phyloP scores from a whole-genome alignment of 2,888 invertebrate species.

The Epinotia nisella region DNA sequence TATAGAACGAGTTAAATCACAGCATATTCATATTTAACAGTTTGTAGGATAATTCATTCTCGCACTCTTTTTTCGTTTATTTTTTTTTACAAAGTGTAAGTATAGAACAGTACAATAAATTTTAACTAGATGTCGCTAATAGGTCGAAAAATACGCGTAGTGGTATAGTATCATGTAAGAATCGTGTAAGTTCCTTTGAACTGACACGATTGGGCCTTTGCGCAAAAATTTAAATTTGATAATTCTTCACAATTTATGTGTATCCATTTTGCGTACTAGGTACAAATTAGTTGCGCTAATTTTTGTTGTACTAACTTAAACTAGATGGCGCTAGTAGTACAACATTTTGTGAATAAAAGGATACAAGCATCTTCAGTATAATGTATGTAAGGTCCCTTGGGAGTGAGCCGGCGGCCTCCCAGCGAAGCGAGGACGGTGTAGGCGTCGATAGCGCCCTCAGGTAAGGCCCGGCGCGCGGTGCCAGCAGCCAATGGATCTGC shows the following conservation, averaged over 20 bases:
- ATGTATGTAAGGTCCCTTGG: constrained; percentile 89
- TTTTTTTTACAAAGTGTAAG: background rate
- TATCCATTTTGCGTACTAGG: too few species aligned
- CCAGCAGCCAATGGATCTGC: constrained; percentile 94
- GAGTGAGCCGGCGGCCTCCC: constrained; percentile 92
- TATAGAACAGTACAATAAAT: background rate
- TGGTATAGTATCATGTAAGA: background rate
- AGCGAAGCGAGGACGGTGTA: constrained; percentile 96
- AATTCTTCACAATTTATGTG: background rate
- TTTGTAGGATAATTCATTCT: too few species aligned
- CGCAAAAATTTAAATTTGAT: too few species aligned
- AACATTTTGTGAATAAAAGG: constrained; percentile 75
- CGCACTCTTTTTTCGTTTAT: too few species aligned
- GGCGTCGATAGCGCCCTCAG: constrained; percentile 90
- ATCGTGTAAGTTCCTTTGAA: background rate
- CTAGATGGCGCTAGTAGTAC: constrained; percentile 28
- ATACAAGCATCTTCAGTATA: constrained; percentile 99
- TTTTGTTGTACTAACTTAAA: background rate
- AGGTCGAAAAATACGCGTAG: too few species aligned
- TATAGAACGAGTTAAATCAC: background rate
- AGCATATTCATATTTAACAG: background rate
- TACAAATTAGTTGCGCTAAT: too few species aligned
- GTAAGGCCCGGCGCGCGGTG: constrained; percentile 93
- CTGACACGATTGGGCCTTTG: too few species aligned
- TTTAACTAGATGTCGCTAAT: constrained; percentile 15